Base-by-base conservation (phyloP, 2,888 invertebrate genomes). In the Terebella lapidaria region DNA sequence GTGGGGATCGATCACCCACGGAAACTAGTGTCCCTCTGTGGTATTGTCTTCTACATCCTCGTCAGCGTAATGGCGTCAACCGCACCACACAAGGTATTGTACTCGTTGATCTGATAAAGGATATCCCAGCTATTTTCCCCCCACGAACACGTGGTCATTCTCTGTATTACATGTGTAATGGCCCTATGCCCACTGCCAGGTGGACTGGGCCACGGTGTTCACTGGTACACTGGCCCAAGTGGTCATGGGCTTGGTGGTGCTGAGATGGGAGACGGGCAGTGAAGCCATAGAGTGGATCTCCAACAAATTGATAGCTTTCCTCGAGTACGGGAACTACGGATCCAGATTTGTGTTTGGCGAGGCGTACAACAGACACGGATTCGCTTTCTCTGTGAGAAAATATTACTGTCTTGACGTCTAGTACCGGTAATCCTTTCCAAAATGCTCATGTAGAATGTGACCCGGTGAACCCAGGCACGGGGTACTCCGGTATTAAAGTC, bases 291-390 rank as follows among this genome's bases (percentile, higher is more conserved):
- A 52, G 3, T 65, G 59, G 59, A 4, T 65, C 3, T 57, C 61
- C 3, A n/a, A 46, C 22, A 58, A 60, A 28, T 56, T 67, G 20
- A 59, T 60, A 22, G 29, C 52, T n/a, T 67, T 63, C 57, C 51
- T 67, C 26, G 56, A 52, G 26, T 63, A 57, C 52, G 57, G 57
- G 20, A 49, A 60, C 28, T 27, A 26, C 3, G 67, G 65, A 27
- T 58, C 67, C 3, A 42, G 30, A 18, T 63, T 61, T 27, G 61
- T 67, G 18, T 67, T 65, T 29, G 67, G 67, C 10, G 57, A 63
- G 26, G 57, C 35, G 5, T 59, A 56, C 49, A 46, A 20, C 25
- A 60, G 60, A 18, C 66, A 66, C 49, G 45, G 51, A 4, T 53
- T 62, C 25, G 59, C 59, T 15, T 60, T 66, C 62, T 52, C 57